Conservation (phyloP, 2,797 vertebrate genomes). For the Chanos chanos region DNA sequence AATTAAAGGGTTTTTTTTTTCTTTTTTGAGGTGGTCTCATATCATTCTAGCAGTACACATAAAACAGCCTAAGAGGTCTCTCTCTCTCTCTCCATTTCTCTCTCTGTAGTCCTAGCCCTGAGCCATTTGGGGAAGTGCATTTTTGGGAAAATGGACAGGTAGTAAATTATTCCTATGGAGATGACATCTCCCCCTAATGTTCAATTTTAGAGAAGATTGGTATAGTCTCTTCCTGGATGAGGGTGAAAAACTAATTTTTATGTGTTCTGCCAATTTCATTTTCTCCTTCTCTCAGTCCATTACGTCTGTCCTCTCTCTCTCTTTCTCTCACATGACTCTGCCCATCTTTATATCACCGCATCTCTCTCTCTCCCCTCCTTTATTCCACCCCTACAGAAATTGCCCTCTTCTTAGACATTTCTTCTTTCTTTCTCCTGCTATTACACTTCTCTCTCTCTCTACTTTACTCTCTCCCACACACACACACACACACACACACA, state of each 20-base stretch:
- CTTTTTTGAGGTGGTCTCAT: slow-evolving; percentile 4
- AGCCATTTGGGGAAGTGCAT: slow-evolving; percentile 52
- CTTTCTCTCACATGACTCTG: slow-evolving; percentile 29
- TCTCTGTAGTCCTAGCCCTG: slow-evolving; percentile 36
- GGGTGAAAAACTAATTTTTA: slow-evolving; percentile 29
- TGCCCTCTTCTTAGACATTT: slow-evolving; percentile 14
- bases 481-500: too few relatives aligned
- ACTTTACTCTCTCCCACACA: slow-evolving; percentile 1
- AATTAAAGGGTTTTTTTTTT: slow-evolving; percentile 30
- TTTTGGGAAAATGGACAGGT: slow-evolving; percentile 41
- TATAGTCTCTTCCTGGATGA: slow-evolving; percentile 43
- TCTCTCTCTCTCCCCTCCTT: slow-evolving; percentile 16
- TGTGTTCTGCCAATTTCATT: slow-evolving; percentile 44
- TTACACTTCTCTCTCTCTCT: not conserved
- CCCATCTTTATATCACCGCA: slow-evolving; percentile 10
- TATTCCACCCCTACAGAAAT: slow-evolving; percentile 33
- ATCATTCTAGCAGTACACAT: not conserved
- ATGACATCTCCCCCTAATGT: slow-evolving; percentile 68
- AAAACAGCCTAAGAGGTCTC: not conserved
- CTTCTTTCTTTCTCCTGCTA: slow-evolving; percentile 8
- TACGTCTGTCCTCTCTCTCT: slow-evolving; percentile 32
- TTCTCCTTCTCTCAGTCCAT: slow-evolving; percentile 8
- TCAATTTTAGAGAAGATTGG: slow-evolving; percentile 58
- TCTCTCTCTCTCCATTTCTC: not conserved
- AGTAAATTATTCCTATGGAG: slow-evolving; percentile 59